These are phyloP conservation scores for Burhinus bistriatus DNA, from an alignment of 2,113 vertebrate genomes.

Conservation along the genomic window DNA sequence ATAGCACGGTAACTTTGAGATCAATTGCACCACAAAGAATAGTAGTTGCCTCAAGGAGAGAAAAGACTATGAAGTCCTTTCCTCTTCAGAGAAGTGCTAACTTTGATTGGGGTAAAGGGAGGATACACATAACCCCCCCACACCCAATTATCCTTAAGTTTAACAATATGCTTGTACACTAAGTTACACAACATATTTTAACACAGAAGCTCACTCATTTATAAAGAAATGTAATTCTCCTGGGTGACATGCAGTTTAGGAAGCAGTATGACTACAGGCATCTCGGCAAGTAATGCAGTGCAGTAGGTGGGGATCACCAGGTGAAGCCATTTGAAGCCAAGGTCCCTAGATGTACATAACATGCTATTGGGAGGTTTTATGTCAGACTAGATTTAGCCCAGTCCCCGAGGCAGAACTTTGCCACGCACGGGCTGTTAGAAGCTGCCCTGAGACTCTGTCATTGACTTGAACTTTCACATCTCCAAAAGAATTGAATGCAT, in stretches of 20 bases:
- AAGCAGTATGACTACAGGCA: accelerated
- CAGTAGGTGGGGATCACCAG: background rate
- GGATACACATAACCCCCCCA: background rate
- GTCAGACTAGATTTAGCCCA: background rate
- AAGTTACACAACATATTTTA: background rate
- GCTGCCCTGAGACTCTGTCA: background rate
- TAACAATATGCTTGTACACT: background rate
- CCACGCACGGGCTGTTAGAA: accelerated
- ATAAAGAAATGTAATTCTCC: background rate
- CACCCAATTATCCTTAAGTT: background rate
- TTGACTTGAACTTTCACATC: background rate
- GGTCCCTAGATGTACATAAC: accelerated
- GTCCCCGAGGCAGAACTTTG: background rate
- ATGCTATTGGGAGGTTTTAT: background rate
- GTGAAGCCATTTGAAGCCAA: accelerated
- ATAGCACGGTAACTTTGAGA: background rate
- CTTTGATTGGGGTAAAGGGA: background rate
- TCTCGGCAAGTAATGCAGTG: background rate
- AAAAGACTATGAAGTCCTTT: background rate
- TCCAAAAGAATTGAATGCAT: background rate
- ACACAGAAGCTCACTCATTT: background rate
- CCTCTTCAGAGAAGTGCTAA: background rate
- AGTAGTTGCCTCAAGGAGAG: background rate
- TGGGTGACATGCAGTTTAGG: background rate
- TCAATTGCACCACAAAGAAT: background rate